These are phyloP conservation scores for Strigamia transsilvanica DNA, from an alignment of 2,888 invertebrate species.

Conservation along the genomic window DNA sequence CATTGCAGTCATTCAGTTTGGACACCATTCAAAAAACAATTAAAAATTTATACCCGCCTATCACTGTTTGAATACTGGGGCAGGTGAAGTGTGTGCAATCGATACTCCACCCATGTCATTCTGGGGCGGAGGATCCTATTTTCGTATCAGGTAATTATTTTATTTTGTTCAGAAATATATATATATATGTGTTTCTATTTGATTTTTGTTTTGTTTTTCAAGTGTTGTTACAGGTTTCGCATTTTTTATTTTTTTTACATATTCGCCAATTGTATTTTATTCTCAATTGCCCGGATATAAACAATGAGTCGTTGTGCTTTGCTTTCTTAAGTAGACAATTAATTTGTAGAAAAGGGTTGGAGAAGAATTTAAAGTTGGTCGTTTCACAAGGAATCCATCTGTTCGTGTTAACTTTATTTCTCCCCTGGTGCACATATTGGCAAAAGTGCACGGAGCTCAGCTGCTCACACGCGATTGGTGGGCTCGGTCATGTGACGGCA, in stretches of 20 bases:
- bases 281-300: constrained; percentile 1
- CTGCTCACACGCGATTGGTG: constrained; percentile 4
- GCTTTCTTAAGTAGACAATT: constrained; percentile 30
- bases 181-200: not conserved
- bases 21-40: constrained; percentile 12
- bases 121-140: constrained; percentile 15
- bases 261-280: not conserved
- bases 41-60: constrained; percentile 14
- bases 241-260: no score
- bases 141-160: not conserved
- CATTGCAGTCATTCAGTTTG: not conserved
- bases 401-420: constrained; percentile 30
- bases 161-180: not conserved
- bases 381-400: constrained; percentile 30
- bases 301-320: constrained; percentile 25
- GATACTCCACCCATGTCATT: constrained; percentile 26
- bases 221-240: no score
- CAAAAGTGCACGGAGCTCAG: constrained; percentile 16
- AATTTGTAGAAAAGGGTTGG: constrained; percentile 30
- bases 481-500: not conserved
- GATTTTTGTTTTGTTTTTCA: no score
- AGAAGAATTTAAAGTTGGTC: constrained; percentile 26
- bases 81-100: constrained; percentile 12
- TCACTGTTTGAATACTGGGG: constrained; percentile 5
- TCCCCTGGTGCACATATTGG: constrained; percentile 26